phyloP scores from a whole-genome alignment of 2,113 vertebrate species.

The Lepidothrix coronata region DNA sequence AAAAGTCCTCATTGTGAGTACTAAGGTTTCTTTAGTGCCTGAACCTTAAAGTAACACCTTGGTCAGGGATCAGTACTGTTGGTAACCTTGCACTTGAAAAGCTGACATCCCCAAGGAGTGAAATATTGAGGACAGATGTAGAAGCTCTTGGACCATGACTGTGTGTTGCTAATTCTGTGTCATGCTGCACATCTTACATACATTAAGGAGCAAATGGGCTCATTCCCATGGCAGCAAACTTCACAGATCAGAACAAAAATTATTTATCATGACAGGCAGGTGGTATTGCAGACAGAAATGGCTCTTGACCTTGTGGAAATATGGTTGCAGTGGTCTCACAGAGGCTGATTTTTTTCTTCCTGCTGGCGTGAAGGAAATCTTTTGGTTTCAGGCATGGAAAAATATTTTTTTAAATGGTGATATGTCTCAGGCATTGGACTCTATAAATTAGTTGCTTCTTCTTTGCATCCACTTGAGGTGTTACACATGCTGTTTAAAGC shows the following conservation, averaged over 20 bases:
- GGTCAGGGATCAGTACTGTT: slow-evolving; percentile 2
- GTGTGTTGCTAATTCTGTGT: neutral
- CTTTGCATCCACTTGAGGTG: neutral
- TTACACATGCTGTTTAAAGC: neutral
- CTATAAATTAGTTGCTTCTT: neutral
- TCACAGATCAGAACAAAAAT: slow-evolving; percentile 49
- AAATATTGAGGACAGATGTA: slow-evolving; percentile 58
- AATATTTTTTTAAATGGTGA: neutral
- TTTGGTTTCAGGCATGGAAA: neutral
- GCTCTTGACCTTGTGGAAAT: slow-evolving; percentile 22
- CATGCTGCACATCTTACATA: slow-evolving; percentile 36
- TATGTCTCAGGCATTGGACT: neutral
- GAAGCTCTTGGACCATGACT: rapidly evolving
- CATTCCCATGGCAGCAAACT: slow-evolving; percentile 33
- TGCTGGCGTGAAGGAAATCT: neutral
- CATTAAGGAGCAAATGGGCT: slow-evolving; percentile 48
- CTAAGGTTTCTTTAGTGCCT: neutral
- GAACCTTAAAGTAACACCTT: neutral
- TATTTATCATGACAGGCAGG: slow-evolving; percentile 46
- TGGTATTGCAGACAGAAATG: slow-evolving; percentile 24
- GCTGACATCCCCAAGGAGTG: neutral
- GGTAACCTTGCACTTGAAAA: slow-evolving; percentile 21
- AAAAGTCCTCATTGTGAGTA: neutral
- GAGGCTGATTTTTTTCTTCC: neutral
- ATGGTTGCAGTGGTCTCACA: neutral